Percentiles rank a stretch among this genome's conserved stretches.
phyloP scores from a whole-genome alignment of 2,797 vertebrate genomes.

The Macropodus opercularis region DNA sequence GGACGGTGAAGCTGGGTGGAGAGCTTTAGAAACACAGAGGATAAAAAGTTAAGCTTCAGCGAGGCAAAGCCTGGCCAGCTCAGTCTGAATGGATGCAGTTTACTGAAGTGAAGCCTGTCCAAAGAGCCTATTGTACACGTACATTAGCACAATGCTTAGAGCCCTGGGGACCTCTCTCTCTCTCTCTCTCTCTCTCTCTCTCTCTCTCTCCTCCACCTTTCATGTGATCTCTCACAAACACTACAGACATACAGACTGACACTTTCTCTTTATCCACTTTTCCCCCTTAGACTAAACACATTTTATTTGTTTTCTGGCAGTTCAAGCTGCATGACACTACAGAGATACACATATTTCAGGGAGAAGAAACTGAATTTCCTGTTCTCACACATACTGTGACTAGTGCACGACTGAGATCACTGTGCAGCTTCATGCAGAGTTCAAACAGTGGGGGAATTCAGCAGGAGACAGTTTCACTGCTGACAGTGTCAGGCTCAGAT shows the following conservation, averaged over 20 bases:
- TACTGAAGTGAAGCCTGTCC: conserved; percentile 67
- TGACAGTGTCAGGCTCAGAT: conserved; percentile 57
- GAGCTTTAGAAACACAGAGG: conserved; percentile 35
- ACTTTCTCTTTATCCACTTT: conserved; percentile 40
- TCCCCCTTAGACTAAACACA: conserved; percentile 52
- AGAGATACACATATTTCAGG: conserved; percentile 14
- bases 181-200: conserved; percentile 31
- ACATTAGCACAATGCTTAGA: conserved; percentile 67
- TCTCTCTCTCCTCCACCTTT: conserved; percentile 54
- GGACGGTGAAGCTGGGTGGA: conserved; percentile 32
- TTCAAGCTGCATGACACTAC: conserved; percentile 17
- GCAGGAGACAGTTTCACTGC: conserved; percentile 49
- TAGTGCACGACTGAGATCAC: conserved; percentile 52
- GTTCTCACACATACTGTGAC: conserved; percentile 19
- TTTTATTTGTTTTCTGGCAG: conserved; percentile 18
- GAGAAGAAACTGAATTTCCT: conserved; percentile 2
- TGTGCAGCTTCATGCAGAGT: conserved; percentile 42
- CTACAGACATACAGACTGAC: conserved; percentile 39
- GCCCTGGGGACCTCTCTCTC: conserved; percentile 65
- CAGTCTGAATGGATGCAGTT: conserved; percentile 66
- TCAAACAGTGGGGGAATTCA: conserved; percentile 73
- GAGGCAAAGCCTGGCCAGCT: conserved; percentile 57
- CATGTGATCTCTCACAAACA: conserved; percentile 65
- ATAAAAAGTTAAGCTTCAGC: conserved; percentile 62
- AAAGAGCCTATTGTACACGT: conserved; percentile 74